These are phyloP conservation scores for Colaptes auratus DNA, from an alignment of 2,113 vertebrate genomes.

Conservation along the genomic window DNA sequence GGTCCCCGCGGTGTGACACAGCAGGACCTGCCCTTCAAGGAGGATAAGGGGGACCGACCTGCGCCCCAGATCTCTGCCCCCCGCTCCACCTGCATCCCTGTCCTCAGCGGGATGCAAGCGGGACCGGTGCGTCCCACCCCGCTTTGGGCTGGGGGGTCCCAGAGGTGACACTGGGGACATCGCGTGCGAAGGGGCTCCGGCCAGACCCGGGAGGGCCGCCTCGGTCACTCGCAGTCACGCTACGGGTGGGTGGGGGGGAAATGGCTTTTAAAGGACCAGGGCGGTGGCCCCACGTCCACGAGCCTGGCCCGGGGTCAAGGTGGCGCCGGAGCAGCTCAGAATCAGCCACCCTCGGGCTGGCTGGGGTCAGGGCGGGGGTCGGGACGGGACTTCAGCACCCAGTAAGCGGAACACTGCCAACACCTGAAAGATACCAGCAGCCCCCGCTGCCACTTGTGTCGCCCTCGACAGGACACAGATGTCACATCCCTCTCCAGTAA, in stretches of 20 bases:
- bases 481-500: background rate
- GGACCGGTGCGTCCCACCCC: background rate
- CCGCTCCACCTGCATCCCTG: background rate
- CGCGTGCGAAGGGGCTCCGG: constrained; percentile 48
- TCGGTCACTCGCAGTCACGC: constrained; percentile 50
- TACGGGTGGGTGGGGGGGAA: constrained; percentile 23
- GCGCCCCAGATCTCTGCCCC: background rate
- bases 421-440: background rate
- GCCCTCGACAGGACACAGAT: rapidly evolving
- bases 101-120: background rate
- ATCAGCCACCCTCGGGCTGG: background rate
- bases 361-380: background rate
- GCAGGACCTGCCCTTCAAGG: background rate
- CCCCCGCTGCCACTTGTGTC: background rate
- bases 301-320: constrained; percentile 18
- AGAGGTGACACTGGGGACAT: constrained; percentile 4
- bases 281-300: constrained; percentile 41
- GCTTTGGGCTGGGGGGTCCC: background rate
- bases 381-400: background rate
- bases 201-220: background rate
- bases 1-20: background rate
- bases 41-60: background rate
- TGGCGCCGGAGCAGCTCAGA: background rate
- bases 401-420: background rate
- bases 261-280: constrained; percentile 42